These are phyloP conservation scores for Phortica okadai DNA, from an alignment of 2,888 invertebrate genomes.

Conservation along the genomic window DNA sequence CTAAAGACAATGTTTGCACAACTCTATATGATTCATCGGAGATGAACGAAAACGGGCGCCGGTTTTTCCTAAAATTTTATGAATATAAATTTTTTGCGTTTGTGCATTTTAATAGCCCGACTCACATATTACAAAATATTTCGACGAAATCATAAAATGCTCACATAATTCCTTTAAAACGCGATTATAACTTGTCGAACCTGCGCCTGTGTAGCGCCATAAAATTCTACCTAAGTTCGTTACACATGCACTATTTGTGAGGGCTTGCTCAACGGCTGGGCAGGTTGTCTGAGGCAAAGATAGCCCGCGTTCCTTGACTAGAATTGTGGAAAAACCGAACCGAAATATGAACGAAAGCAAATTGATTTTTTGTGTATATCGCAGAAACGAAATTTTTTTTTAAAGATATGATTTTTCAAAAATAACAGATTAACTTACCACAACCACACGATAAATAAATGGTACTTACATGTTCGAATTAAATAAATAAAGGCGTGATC, in stretches of 20 bases:
- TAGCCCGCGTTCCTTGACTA: constrained; percentile 60
- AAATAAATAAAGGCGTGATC: too few species aligned
- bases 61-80: constrained; percentile 65
- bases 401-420: too few species aligned
- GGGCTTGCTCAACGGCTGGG: constrained; percentile 46
- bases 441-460: too few species aligned
- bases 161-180: constrained; percentile 45
- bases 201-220: constrained; percentile 7
- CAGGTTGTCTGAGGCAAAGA: constrained; percentile 16
- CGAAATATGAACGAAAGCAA: constrained; percentile 58
- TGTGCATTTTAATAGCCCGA: constrained; percentile 40
- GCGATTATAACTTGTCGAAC: background rate
- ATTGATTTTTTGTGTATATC: too few species aligned
- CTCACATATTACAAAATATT: constrained; percentile 53
- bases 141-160: constrained; percentile 58
- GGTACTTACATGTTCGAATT: too few species aligned
- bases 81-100: constrained; percentile 59
- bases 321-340: constrained; percentile 63
- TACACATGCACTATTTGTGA: constrained; percentile 56
- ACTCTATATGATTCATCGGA: constrained; percentile 1
- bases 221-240: constrained; percentile 46
- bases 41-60: constrained; percentile 52
- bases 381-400: too few species aligned
- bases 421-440: too few species aligned
- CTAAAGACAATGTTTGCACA: background rate